phyloP scores from a whole-genome alignment of 2,888 invertebrate genomes.

The Platycnemis pennipes region DNA sequence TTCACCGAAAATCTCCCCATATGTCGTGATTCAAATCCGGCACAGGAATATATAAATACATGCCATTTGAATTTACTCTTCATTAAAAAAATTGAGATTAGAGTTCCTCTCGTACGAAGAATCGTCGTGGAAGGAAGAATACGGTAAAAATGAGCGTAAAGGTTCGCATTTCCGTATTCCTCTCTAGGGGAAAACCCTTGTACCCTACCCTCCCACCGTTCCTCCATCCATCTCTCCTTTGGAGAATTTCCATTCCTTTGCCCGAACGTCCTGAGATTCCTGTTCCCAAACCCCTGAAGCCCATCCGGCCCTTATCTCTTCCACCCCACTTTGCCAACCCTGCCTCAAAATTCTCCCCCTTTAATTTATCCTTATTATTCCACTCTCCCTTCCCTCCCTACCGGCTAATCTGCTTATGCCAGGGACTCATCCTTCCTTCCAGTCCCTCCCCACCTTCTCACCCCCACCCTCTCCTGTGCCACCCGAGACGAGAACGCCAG shows the following conservation, averaged over 20 bases:
- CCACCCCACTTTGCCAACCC: not conserved
- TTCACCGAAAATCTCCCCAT: no score
- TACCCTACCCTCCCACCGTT: not conserved
- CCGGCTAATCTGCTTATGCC: constrained; percentile 37
- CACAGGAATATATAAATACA: no score
- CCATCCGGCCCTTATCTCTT: not conserved
- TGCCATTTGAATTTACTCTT: no score
- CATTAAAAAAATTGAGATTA: no score
- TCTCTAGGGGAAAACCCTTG: not conserved
- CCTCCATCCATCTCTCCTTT: not conserved
- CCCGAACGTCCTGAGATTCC: not conserved
- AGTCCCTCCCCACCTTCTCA: not conserved
- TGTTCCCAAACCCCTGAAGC: not conserved
- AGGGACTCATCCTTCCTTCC: constrained; percentile 26
- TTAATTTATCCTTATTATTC: constrained; percentile 48
- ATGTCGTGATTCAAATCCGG: no score
- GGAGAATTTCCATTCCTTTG: not conserved
- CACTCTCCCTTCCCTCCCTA: not conserved
- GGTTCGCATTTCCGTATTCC: not conserved
- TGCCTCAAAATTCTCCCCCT: not conserved
- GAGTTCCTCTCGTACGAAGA: no score
- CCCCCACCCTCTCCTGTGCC: not conserved
- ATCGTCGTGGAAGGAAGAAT: no score
- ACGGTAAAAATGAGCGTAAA: not conserved
- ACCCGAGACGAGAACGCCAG: not conserved